These are phyloP conservation scores for Ophioderma brevispina DNA, from an alignment of 35 echinoderm and acorn worm genomes.

Conservation along the genomic window DNA sequence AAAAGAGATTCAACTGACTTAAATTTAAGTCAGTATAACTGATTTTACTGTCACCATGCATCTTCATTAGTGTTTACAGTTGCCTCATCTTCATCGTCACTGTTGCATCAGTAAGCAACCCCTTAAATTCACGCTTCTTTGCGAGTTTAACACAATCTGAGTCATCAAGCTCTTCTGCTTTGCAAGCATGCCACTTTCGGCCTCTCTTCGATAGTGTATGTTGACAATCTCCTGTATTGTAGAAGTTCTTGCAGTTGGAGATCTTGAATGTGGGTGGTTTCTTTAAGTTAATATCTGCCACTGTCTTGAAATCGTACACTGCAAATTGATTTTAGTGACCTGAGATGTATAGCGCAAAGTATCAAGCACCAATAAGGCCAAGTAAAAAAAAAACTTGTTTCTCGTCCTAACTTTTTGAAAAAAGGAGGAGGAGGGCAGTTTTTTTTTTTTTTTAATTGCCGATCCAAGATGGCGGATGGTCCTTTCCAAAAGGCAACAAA, in stretches of 20 bases:
- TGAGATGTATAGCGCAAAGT: too few relatives aligned
- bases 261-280: conserved; percentile 37
- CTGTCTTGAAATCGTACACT: conserved; percentile 26
- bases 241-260: not conserved
- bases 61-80: conserved; percentile 17
- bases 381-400: too few relatives aligned
- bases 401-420: too few relatives aligned
- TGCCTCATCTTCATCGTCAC: conserved; percentile 20
- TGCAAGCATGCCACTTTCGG: not conserved
- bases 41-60: too few relatives aligned
- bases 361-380: too few relatives aligned
- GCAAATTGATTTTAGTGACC: too few relatives aligned
- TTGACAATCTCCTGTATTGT: conserved; percentile 12
- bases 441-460: too few relatives aligned
- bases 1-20: too few relatives aligned
- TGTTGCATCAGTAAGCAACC: not conserved
- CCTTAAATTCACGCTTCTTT: not conserved
- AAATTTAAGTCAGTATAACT: too few relatives aligned
- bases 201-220: conserved; percentile 9
- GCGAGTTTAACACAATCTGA: conserved; percentile 35
- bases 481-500: too few relatives aligned
- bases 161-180: not conserved
- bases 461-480: too few relatives aligned
- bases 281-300: not conserved
- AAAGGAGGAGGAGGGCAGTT: too few relatives aligned